Base-by-base conservation (phyloP, 2,797 vertebrate genomes). In the Buphagus erythrorhynchus region DNA sequence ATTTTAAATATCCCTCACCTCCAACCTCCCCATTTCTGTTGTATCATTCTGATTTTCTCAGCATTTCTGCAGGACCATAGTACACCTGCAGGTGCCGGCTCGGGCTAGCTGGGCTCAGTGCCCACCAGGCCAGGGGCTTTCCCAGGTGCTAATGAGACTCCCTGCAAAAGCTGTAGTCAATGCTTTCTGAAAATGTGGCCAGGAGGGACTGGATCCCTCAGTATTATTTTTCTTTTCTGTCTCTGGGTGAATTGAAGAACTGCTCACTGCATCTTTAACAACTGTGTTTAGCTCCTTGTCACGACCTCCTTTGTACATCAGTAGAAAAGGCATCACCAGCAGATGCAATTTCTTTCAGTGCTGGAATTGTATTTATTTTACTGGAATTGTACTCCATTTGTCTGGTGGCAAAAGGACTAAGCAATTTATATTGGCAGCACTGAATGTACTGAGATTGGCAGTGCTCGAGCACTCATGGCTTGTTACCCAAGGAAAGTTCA, bases 331-430 rank as follows among this genome's bases (percentile, higher is more conserved):
- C 87, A 75, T 91, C 68, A 77, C 57, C 59, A 87, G 89, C 89
- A 90, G 94, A 80, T 77, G 89, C 78, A 90, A 80, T 94, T 94
- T 95, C 65, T 90, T 83, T 91, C 85, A 87, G 87, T 26, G 89
- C 45, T 93, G 87, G 88, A 73, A 93, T 74, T 74, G 77, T 95
- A 93, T 96, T 95, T 94, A 79, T 96, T 93, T 96, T 89, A 63
- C 80, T 94, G 88, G 90, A 92, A 91, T 93, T 72, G 86, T 43
- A 25, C 84, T 86, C 91, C 86, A 80, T 93, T 95, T 94, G 51
- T 94, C 93, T 89, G 43, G 61, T 94, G 85, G 81, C 68, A 88
- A 91, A 94, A 40, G 81, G 88, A 91, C 45, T 19, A 73, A 55
- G 91, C 61, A 91, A 89, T 95, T 96, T 93, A 61, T 88, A 74